Evolutionary conservation across 2,888 invertebrate species (phyloP).

Genomic region (Ariolimax columbianus): DNA sequence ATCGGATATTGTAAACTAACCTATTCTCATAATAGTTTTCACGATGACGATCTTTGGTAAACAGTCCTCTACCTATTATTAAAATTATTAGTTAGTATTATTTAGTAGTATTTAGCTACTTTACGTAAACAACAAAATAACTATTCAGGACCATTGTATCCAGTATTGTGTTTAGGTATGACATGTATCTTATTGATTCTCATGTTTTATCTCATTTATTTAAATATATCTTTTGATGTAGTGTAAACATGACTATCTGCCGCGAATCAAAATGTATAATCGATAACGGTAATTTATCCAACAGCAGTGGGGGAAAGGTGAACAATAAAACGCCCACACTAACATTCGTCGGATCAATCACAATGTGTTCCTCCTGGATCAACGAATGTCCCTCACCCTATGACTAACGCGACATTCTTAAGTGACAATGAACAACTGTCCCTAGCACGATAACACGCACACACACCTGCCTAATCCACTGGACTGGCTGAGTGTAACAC

Average conservation of each 20-base stretch:
- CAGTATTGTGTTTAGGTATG: too few species aligned
- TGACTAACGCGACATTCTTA: background rate
- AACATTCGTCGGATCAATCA: background rate
- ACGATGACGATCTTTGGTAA: background rate
- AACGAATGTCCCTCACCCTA: background rate
- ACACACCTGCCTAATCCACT: slow-evolving; percentile 7
- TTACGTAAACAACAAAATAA: too few species aligned
- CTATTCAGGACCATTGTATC: too few species aligned
- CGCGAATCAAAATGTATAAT: background rate
- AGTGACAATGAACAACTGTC: background rate
- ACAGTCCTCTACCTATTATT: too few species aligned
- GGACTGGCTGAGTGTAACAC: background rate
- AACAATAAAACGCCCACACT: background rate
- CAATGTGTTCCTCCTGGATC: background rate
- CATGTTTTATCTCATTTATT: background rate
- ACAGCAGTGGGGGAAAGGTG: background rate
- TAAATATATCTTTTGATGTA: background rate
- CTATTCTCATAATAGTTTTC: background rate
- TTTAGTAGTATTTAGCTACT: too few species aligned
- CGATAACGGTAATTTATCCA: slow-evolving; percentile 23
- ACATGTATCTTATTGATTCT: too few species aligned
- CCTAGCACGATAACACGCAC: background rate
- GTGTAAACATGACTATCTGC: background rate
- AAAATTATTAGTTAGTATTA: too few species aligned
- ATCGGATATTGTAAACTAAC: background rate